Evolutionary conservation across 2,797 vertebrate genomes (phyloP), one percentile per base, ranked within the genome.

Genomic region (Craterocephalus amniculus): DNA sequence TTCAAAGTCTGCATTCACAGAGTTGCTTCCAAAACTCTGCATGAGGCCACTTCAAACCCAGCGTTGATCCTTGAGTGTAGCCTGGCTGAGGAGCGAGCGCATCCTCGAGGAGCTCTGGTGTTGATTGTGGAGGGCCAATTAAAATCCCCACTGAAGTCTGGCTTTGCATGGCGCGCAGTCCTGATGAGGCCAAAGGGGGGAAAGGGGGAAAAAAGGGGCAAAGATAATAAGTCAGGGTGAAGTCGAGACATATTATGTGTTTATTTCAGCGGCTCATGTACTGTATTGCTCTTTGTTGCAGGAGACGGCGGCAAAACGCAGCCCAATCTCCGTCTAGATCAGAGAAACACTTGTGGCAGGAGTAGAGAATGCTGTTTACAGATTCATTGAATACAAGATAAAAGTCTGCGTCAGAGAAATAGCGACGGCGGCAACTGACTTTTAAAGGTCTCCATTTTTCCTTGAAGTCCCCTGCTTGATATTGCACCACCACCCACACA

Each of bases 81-180:
- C 88, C 79, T 61, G 83, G 85, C 86, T 85, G 87, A 86, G 87
- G 81, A 88, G 84, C 38, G 80, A 89, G 84, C 87, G 77, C 72
- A 79, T 89, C 86, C 87, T 89, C 66, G 83, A 89, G 89, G 87
- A 88, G 83, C 88, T 81, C 63, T 71, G 83, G 79, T 84, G 91
- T 84, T 93, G 93, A 92, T 92, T 90, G 88, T 90, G 78, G 88
- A 92, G 91, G 84, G 87, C 92, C 92, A 93, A 92, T 93, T 93
- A 94, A 93, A 93, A 89, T 83, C 89, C 88, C 88, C 81, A 87
- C 85, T 75, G 24, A 72, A 61, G 63, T 80, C 87, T 72, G 69
- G 77, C 74, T 82, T 70, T 69, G 45, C 77, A 79, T 69, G 76
- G 80, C 87, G 83, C 51, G 51, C 61, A 24, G 83, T 83, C 78